phyloP scores from a whole-genome alignment of 2,797 vertebrate genomes.

The Propithecus perrieri region DNA sequence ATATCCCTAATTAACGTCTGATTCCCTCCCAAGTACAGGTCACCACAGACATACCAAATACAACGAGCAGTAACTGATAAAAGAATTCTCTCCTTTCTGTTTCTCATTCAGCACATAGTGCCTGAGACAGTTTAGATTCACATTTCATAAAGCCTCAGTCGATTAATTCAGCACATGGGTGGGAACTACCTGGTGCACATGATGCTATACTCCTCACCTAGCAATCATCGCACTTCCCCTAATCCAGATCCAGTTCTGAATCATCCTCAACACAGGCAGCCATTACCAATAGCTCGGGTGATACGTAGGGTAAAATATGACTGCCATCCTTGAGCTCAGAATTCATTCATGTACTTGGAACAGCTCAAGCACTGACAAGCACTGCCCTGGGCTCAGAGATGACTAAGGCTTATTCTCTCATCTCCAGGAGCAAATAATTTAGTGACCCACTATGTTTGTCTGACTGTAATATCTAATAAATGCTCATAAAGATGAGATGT shows the following conservation, averaged over 20 bases:
- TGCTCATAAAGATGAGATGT: not conserved
- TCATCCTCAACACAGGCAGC: not conserved
- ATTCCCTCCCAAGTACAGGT: not conserved
- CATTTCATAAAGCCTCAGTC: not conserved
- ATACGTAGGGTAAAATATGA: not conserved
- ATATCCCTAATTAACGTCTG: not conserved
- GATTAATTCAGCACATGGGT: not conserved
- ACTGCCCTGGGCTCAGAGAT: not conserved
- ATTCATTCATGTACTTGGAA: slow-evolving; percentile 18
- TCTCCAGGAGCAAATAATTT: not conserved
- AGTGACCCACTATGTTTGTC: not conserved
- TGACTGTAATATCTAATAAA: not conserved
- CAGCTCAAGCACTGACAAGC: not conserved
- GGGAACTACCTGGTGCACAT: not conserved
- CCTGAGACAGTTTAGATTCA: not conserved
- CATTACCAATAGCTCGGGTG: not conserved
- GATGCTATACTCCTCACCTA: not conserved
- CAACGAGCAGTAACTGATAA: not conserved
- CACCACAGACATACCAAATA: not conserved
- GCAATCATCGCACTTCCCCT: not conserved
- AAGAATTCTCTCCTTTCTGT: not conserved
- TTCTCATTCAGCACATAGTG: not conserved
- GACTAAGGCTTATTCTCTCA: not conserved
- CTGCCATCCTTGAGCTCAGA: not conserved
- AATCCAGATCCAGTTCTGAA: not conserved